Evolutionary conservation across 2,113 vertebrate genomes (phyloP).

Genomic region (Tachysurus fulvidraco): DNA sequence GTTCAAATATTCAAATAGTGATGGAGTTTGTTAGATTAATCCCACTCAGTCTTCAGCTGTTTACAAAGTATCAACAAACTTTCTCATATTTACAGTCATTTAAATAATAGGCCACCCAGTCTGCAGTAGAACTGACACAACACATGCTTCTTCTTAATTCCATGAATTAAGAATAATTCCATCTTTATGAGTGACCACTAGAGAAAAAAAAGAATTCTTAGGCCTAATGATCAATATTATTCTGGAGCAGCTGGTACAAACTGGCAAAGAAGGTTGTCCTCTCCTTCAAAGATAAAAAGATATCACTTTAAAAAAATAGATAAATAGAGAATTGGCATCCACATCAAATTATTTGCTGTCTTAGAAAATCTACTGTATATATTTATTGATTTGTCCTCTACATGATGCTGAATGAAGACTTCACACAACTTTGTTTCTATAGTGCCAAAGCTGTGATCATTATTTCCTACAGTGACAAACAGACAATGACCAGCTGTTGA

Average conservation of each 20-base stretch:
- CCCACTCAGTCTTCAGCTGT: neutral
- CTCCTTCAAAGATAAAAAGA: neutral
- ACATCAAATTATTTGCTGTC: neutral
- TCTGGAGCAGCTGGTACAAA: neutral
- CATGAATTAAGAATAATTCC: too few species aligned
- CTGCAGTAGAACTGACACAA: neutral
- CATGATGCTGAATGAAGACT: neutral
- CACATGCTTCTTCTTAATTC: neutral
- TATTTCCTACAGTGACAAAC: slow-evolving; percentile 23
- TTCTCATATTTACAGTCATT: slow-evolving; percentile 11
- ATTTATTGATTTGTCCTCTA: neutral
- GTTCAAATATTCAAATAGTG: neutral
- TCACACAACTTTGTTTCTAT: neutral
- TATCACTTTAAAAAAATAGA: too few species aligned
- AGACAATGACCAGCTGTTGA: slow-evolving; percentile 46
- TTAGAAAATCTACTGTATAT: neutral
- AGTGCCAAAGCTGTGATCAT: neutral
- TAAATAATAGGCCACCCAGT: slow-evolving; percentile 7
- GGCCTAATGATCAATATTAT: neutral
- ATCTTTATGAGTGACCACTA: neutral
- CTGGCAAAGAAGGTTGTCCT: neutral
- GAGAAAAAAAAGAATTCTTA: neutral
- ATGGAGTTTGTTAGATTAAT: neutral
- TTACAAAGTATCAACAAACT: slow-evolving; percentile 7
- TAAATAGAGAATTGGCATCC: neutral